These are phyloP conservation scores for Oreonectes daqikongensis DNA, from an alignment of 2,797 vertebrate genomes.

Conservation along the genomic window DNA sequence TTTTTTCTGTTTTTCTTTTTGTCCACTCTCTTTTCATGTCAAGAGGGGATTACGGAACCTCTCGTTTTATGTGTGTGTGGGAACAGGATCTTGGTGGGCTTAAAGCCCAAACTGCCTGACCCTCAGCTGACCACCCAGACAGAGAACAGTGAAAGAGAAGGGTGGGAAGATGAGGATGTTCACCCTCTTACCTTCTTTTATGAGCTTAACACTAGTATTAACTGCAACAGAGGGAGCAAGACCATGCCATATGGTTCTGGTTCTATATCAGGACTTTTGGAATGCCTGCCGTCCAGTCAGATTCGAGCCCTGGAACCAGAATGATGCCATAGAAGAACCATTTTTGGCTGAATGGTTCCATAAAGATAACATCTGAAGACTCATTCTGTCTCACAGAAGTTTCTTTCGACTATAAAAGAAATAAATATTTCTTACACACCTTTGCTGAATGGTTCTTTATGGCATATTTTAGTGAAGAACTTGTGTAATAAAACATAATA, in stretches of 20 bases:
- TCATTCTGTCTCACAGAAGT: not conserved
- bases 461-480: too few relatives aligned
- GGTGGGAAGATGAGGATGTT: conserved; percentile 9
- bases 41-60: conserved; percentile 35
- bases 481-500: too few relatives aligned
- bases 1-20: conserved; percentile 11
- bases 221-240: not conserved
- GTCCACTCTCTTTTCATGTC: conserved; percentile 23
- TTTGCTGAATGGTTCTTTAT: not conserved
- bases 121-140: conserved; percentile 37
- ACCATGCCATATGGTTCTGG: not conserved
- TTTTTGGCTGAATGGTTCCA: too few relatives aligned
- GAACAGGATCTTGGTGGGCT: conserved; percentile 31
- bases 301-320: not conserved
- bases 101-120: conserved; percentile 29
- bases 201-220: not conserved
- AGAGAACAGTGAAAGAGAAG: conserved; percentile 17
- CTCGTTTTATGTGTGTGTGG: conserved; percentile 41
- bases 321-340: too few relatives aligned
- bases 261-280: not conserved
- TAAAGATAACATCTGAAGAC: not conserved
- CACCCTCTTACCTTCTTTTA: not conserved
- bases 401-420: too few relatives aligned
- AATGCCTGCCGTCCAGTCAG: not conserved
- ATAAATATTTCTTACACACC: too few relatives aligned